Base-by-base conservation (phyloP, 2,797 vertebrate genomes). In the Sebastes diaconus region DNA sequence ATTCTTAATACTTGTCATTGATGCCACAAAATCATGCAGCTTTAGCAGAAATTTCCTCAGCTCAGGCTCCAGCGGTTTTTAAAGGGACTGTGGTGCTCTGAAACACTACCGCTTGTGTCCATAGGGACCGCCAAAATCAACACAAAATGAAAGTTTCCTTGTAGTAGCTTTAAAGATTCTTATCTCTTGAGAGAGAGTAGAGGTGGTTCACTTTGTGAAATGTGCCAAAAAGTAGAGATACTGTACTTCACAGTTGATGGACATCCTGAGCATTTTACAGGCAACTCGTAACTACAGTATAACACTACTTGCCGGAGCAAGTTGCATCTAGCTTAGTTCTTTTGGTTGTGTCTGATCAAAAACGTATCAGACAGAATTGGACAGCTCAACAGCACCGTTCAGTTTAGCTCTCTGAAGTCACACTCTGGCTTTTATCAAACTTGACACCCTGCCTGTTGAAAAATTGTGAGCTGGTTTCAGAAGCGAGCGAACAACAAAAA, bases 361-460 rank as follows among this genome's bases (percentile, higher is more conserved):
- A 55, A 66, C 5, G 27, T 4, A 59, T 3, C 30, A 59, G 14
- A 67, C 12, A 60, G 29, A 74, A 63, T 5, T 5, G 5, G 29
- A 29, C 1, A 1, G 29, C 61, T 30, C 18, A 22, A 18, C 6
- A 4, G 25, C 50, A 39, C 25, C 39, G 52, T 42, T 66, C 52
- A 55, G 13, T 69, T 75, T 70, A 29, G 27, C 58, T 72, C 68
- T 73, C 69, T 82, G 60, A 18, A 25, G 79, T 78, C 39, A 24
- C 67, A 30, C 50, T 24, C 27, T 20, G 25, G 25, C 61, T 67
- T 70, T 66, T 29, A 27, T 81, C 54, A 81, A 73, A 76, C 32
- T 18, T 66, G 76, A 84, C 68, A 59, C 25, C 9, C 12, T 5
- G 32, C 24, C 55, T 46, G 67, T 29, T 63, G 50, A 79, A 71